These are phyloP conservation scores for Heteropelma amictum DNA, from an alignment of 2,888 invertebrate genomes.

Conservation along the genomic window DNA sequence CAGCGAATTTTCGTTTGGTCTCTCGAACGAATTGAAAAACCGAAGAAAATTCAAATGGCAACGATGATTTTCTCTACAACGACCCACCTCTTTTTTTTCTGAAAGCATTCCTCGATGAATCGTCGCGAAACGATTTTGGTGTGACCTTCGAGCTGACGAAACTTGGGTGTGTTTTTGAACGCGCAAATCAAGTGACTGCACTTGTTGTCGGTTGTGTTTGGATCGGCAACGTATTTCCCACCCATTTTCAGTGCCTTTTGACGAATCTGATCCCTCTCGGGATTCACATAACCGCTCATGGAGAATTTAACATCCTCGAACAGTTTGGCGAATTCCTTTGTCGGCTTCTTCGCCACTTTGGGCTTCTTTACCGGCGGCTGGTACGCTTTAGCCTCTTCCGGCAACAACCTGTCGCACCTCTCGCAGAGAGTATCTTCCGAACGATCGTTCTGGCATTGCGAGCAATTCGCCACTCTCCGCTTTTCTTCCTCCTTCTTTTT, in stretches of 20 bases:
- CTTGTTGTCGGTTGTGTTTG: constrained; percentile 69
- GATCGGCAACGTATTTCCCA: constrained; percentile 71
- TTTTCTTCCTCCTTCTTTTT: constrained; percentile 33
- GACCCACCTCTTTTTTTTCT: constrained; percentile 69
- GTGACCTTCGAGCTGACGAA: constrained; percentile 67
- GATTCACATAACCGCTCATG: constrained; percentile 75
- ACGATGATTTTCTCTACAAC: neutral
- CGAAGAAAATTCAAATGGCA: neutral
- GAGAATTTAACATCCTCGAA: constrained; percentile 70
- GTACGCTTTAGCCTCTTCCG: constrained; percentile 37
- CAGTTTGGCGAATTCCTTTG: constrained; percentile 67
- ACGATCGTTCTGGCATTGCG: constrained; percentile 56
- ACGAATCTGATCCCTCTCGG: constrained; percentile 73
- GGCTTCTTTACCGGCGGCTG: constrained; percentile 41
- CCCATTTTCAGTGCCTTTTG: constrained; percentile 74
- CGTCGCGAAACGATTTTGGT: constrained; percentile 71
- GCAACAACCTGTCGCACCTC: constrained; percentile 62
- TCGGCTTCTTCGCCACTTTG: constrained; percentile 45
- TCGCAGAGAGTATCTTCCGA: constrained; percentile 64
- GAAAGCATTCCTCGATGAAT: constrained; percentile 73
- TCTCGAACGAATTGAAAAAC: neutral
- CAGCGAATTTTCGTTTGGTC: neutral
- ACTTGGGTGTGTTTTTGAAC: constrained; percentile 75
- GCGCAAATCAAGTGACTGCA: constrained; percentile 75
- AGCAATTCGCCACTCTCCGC: constrained; percentile 51